Conservation (phyloP, 2,113 vertebrate species). For the Gymnogyps californianus region DNA sequence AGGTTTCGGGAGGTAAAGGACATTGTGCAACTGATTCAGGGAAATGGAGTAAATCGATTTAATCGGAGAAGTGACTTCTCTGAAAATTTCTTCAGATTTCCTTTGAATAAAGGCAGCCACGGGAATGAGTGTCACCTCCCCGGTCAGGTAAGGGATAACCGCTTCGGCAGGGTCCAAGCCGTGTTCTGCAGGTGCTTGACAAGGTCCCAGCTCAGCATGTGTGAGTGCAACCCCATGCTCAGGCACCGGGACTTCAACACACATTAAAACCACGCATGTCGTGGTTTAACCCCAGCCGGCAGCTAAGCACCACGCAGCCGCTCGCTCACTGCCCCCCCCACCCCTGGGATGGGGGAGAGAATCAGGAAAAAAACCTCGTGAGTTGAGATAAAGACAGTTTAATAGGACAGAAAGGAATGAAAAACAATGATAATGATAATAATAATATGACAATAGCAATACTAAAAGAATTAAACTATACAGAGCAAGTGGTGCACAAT, state of each 20-base stretch:
- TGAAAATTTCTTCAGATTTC: not conserved
- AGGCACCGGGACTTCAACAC: not conserved
- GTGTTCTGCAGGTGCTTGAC: not conserved
- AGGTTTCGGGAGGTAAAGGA: not conserved
- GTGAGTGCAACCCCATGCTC: not conserved
- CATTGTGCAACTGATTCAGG: not conserved
- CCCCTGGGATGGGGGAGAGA: too few relatives aligned
- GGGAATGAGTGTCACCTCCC: not conserved
- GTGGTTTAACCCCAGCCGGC: too few relatives aligned
- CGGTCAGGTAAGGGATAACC: not conserved
- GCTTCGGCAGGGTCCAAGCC: not conserved
- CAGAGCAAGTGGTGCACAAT: too few relatives aligned
- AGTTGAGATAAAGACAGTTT: too few relatives aligned
- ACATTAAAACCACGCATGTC: rapidly evolving
- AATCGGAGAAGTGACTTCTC: not conserved
- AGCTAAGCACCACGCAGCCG: too few relatives aligned
- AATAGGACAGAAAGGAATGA: too few relatives aligned
- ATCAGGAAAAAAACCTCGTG: too few relatives aligned
- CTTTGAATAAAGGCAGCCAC: not conserved
- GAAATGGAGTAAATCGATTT: not conserved
- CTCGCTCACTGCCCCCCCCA: too few relatives aligned
- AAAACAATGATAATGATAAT: too few relatives aligned
- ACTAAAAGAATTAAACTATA: too few relatives aligned
- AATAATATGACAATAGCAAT: too few relatives aligned
- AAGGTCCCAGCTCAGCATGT: not conserved